Evolutionary conservation across 1,140 invertebrate species (phyloP).

Genomic region (Zaprionus inermis): DNA sequence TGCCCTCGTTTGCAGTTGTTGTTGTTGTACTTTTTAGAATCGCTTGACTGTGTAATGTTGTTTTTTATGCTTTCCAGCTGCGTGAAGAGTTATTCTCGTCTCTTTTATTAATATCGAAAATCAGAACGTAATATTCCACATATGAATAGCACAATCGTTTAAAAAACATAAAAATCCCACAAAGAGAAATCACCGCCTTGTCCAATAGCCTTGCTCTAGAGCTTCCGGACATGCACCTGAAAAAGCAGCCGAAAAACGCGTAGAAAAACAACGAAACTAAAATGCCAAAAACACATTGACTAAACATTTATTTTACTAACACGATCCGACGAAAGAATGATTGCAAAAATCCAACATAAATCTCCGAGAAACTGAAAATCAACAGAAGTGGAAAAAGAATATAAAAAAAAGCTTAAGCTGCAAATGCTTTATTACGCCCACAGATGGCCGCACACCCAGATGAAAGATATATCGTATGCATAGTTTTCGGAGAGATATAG

Average conservation of each 20-base stretch:
- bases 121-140: slow-evolving; percentile 4
- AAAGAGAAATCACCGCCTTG: slow-evolving; percentile 27
- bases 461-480: slow-evolving; percentile 14
- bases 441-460: slow-evolving; percentile 53
- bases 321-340: slow-evolving; percentile 65
- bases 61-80: slow-evolving; percentile 25
- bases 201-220: no score
- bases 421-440: slow-evolving; percentile 79
- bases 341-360: slow-evolving; percentile 80
- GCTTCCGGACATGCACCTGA: slow-evolving; percentile 68
- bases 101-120: slow-evolving; percentile 30
- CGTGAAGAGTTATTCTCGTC: slow-evolving; percentile 16
- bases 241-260: slow-evolving; percentile 38
- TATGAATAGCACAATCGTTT: slow-evolving; percentile 6
- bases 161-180: slow-evolving; percentile 27
- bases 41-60: neutral
- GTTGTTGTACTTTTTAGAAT: neutral
- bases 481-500: neutral
- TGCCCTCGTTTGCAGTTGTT: neutral
- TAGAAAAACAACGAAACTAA: slow-evolving; percentile 9
- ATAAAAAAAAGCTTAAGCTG: slow-evolving; percentile 64
- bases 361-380: slow-evolving; percentile 54
- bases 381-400: slow-evolving; percentile 40
- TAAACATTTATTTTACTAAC: slow-evolving; percentile 75
- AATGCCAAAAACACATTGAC: slow-evolving; percentile 50